phyloP scores from a whole-genome alignment of 2,888 invertebrate species.

The Icerya purchasi region DNA sequence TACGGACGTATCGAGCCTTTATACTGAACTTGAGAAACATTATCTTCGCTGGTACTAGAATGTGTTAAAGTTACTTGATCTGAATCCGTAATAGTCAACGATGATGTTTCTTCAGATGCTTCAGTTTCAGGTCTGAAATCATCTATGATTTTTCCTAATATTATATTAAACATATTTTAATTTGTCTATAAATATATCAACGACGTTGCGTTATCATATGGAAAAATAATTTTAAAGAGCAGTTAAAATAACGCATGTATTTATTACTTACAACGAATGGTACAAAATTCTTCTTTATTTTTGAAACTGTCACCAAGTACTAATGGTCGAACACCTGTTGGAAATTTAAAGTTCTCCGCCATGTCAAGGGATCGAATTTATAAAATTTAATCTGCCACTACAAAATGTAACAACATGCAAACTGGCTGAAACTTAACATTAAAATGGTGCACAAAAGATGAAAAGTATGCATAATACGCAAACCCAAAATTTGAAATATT shows the following conservation, averaged over 20 bases:
- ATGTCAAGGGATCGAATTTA: too few species aligned
- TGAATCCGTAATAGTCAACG: conserved; percentile 68
- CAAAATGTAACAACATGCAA: too few species aligned
- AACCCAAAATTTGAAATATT: too few species aligned
- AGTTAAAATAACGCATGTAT: too few species aligned
- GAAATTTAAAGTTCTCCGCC: conserved; percentile 5
- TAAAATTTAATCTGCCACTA: too few species aligned
- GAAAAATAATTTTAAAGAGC: too few species aligned
- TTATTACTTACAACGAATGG: not conserved
- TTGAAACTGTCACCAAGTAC: conserved; percentile 9
- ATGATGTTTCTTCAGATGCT: conserved; percentile 74
- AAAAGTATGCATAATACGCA: too few species aligned
- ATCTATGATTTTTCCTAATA: conserved; percentile 59
- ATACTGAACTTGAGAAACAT: conserved; percentile 70
- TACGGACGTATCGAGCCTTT: conserved; percentile 83
- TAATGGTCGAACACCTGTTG: conserved; percentile 9
- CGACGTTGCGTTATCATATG: too few species aligned
- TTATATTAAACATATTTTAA: too few species aligned
- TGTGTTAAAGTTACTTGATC: conserved; percentile 81
- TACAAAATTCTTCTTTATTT: conserved; percentile 3
- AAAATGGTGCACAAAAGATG: too few species aligned
- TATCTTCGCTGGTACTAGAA: conserved; percentile 75
- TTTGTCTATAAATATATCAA: too few species aligned
- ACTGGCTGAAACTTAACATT: too few species aligned
- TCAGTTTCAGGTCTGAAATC: conserved; percentile 98